Base-by-base conservation (phyloP, 2,113 vertebrate genomes). In the Thalassarche chlororhynchos region DNA sequence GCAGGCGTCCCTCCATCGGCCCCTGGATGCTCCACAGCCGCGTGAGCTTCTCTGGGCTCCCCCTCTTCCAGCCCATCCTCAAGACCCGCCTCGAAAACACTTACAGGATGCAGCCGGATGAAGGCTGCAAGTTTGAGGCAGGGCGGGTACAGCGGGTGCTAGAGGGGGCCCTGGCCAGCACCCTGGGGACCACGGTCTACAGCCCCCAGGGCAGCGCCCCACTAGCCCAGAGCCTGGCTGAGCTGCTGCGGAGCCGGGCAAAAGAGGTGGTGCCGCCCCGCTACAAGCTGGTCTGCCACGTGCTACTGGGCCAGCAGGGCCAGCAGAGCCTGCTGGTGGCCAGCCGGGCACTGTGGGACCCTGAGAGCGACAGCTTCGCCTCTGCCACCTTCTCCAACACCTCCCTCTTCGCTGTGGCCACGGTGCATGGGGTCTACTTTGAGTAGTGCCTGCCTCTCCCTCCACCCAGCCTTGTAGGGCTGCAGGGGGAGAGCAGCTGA, bases 201-300 rank as follows among this genome's bases (percentile, higher is more conserved):
- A 97, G 57, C 1, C 74, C 97, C 14, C 24, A 94, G 1, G 96
- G 97, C 34, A 95, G 97, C 0, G 87, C 97, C 10, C 52, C 25
- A 1, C 89, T 99, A 65, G 79, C 84, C 5, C 98, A 90, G 65
- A 97, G 95, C 55, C 89, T 99, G 72, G 97, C 97, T 0, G 98
- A 99, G 20, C 96, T 98, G 69, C 85, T 99, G 81, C 98, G 70
- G 13, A 21, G 38, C 42, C 96, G 47, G 61, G 84, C 95, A 2
- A 98, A 98, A 15, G 98, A 98, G n/a, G 80, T 98, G 36, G 91
- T 91, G 51, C 98, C 98, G 2, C 97, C 98, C 1, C 97, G 98
- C 46, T 99, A 99, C 95, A 99, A 99, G 89, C 91, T 99, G n/a
- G 98, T 99, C 49, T 99, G 98, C 89, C 97, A 93, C 0, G 97